Percentiles rank a stretch among this genome's conserved stretches.
phyloP scores from a whole-genome alignment of 1,140 invertebrate species.

The Formica selysi region DNA sequence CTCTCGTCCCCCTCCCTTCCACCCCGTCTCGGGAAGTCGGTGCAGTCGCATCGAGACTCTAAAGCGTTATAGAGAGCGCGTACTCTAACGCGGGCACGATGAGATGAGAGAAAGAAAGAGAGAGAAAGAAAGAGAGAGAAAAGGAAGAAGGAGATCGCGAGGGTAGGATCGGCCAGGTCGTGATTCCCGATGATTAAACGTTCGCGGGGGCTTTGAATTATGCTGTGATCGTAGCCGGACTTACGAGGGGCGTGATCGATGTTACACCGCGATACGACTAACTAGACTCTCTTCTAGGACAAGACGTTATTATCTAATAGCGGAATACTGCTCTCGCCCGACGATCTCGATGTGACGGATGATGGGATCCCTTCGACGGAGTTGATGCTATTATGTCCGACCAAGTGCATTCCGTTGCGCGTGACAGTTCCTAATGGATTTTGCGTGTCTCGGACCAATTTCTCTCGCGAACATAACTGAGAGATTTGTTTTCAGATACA shows the following conservation, averaged over 20 bases:
- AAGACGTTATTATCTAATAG: constrained; percentile 77
- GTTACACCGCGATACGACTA: constrained; percentile 76
- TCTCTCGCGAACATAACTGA: constrained; percentile 66
- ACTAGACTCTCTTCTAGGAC: constrained; percentile 72
- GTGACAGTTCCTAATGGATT: constrained; percentile 35
- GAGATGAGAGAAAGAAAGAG: neutral
- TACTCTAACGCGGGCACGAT: constrained; percentile 39
- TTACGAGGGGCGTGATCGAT: constrained; percentile 80
- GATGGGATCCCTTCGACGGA: constrained; percentile 12
- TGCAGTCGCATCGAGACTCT: constrained; percentile 16
- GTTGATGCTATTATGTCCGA: constrained; percentile 8
- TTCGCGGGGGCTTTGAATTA: constrained; percentile 78
- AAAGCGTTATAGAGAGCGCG: constrained; percentile 61
- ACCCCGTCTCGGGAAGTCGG: constrained; percentile 7
- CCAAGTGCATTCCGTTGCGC: neutral
- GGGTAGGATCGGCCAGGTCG: constrained; percentile 69
- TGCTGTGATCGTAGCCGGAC: constrained; percentile 69
- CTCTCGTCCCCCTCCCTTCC: constrained; percentile 33
- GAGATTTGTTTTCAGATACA: constrained; percentile 38
- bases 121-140: neutral
- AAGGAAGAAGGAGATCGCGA: constrained; percentile 23
- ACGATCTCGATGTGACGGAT: constrained; percentile 36
- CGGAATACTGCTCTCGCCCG: constrained; percentile 12
- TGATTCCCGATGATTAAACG: constrained; percentile 82
- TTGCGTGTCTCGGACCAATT: constrained; percentile 56